These are phyloP conservation scores for Pollenia labialis DNA, from an alignment of 2,888 invertebrate genomes.

Conservation along the genomic window DNA sequence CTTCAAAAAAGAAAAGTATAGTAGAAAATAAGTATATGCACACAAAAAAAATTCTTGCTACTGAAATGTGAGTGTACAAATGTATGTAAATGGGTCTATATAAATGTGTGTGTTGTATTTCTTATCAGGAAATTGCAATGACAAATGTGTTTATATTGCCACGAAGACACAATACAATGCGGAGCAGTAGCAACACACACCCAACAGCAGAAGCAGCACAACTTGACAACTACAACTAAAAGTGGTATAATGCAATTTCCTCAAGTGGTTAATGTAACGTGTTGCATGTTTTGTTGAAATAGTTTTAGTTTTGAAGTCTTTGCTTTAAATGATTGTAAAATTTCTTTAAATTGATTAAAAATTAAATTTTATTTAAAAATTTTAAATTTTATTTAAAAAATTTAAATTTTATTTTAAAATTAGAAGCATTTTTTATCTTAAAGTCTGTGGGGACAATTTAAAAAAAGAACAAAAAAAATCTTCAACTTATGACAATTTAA, in stretches of 20 bases:
- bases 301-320: conserved; percentile 37
- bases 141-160: conserved; percentile 68
- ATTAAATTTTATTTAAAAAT: background rate
- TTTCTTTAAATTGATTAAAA: conserved; percentile 29
- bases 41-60: conserved; percentile 15
- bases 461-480: conserved; percentile 23
- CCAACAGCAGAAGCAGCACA: conserved; percentile 18
- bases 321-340: conserved; percentile 6
- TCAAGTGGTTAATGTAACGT: conserved; percentile 56
- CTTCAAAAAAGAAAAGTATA: conserved; percentile 23
- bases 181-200: background rate
- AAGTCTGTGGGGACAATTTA: conserved; percentile 23
- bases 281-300: conserved; percentile 51
- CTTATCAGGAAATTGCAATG: conserved; percentile 66
- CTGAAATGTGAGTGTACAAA: background rate
- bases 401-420: background rate
- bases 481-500: conserved; percentile 61
- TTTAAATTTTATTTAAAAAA: background rate
- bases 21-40: conserved; percentile 26
- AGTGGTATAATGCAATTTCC: conserved; percentile 61
- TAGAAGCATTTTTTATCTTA: background rate
- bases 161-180: conserved; percentile 50
- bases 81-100: background rate
- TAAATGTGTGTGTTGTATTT: conserved; percentile 29
- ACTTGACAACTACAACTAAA: conserved; percentile 34